phyloP scores from a whole-genome alignment of 2,113 vertebrate genomes.

The Cercocebus atys region DNA sequence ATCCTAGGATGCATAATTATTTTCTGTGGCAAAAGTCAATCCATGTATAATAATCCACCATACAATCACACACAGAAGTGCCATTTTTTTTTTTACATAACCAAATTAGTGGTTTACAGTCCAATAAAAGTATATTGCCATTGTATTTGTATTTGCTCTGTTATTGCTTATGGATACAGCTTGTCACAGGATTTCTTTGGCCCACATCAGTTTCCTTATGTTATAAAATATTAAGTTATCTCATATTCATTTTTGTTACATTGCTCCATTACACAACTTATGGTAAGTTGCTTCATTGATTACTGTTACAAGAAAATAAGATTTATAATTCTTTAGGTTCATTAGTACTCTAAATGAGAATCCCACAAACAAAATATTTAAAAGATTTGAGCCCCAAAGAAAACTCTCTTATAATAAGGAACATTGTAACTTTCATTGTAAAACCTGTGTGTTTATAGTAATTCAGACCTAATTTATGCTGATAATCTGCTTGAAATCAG shows the following conservation, averaged over 20 bases:
- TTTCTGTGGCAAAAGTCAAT: neutral
- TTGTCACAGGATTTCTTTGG: neutral
- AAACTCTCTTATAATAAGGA: neutral
- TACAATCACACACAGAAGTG: neutral
- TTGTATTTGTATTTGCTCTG: neutral
- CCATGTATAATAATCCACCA: neutral
- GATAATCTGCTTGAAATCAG: neutral
- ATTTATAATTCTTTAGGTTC: neutral
- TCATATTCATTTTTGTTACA: neutral
- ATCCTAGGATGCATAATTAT: neutral
- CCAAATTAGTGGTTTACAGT: neutral
- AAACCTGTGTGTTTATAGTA: neutral
- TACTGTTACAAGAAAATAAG: neutral
- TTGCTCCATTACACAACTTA: neutral
- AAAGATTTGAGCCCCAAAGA: neutral
- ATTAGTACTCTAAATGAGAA: neutral
- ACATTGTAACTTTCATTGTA: neutral
- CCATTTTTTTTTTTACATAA: neutral
- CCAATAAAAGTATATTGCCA: neutral
- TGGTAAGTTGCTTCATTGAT: neutral
- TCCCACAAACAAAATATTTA: neutral
- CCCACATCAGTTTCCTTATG: neutral
- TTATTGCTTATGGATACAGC: neutral
- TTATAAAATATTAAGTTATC: neutral
- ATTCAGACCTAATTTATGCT: neutral